Evolutionary conservation across 2,113 vertebrate species (phyloP).

Genomic region (Mormoops blainvillei): DNA sequence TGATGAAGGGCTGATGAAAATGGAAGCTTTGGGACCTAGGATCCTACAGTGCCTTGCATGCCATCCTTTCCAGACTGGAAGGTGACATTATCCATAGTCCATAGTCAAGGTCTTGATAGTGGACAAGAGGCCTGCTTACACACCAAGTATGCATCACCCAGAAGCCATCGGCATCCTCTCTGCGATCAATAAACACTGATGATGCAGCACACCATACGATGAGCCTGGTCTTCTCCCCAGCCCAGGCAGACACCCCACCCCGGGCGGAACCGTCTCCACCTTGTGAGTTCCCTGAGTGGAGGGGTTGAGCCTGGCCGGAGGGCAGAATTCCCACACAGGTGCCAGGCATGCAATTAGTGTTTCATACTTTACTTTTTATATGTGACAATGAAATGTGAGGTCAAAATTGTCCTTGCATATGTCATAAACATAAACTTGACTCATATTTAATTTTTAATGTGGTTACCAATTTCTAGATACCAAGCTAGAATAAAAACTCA

Average conservation of each 20-base stretch:
- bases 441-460: conserved; percentile 13
- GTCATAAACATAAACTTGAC: background rate
- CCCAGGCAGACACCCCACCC: background rate
- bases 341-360: background rate
- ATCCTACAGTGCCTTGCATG: background rate
- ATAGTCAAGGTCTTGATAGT: background rate
- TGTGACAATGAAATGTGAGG: background rate
- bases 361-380: background rate
- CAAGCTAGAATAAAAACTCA: background rate
- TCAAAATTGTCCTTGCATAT: background rate
- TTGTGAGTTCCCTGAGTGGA: background rate
- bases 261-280: background rate
- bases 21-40: background rate
- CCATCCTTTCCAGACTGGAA: background rate
- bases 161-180: background rate
- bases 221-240: conserved; percentile 24
- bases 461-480: background rate
- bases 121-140: background rate
- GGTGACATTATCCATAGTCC: background rate
- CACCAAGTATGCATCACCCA: background rate
- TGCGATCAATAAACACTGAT: background rate
- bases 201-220: background rate
- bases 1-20: background rate
- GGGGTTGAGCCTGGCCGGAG: background rate
- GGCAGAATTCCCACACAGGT: background rate